A percentile compares a stretch with the other conserved stretches of the same genome.
Conservation (phyloP, 2,888 invertebrate genomes). For the Campoplex capitator region DNA sequence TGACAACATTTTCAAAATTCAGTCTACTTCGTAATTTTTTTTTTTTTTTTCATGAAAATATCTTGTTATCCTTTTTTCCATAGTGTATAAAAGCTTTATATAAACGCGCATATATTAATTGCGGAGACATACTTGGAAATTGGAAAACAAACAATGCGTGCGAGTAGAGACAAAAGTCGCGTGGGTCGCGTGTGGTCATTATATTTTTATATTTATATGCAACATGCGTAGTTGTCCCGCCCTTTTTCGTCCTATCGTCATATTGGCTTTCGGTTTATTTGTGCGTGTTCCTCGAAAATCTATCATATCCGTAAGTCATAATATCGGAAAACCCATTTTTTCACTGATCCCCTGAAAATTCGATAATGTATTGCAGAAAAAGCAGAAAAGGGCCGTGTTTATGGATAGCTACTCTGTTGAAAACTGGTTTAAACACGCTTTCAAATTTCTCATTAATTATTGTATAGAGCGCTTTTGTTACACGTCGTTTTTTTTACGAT, state of each 20-base stretch:
- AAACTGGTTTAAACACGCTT: too few species aligned
- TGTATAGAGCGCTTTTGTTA: too few species aligned
- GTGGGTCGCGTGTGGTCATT: not conserved
- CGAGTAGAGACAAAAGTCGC: too few species aligned
- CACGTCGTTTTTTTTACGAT: too few species aligned
- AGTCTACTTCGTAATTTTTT: conserved; percentile 15
- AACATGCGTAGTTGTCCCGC: conserved; percentile 44
- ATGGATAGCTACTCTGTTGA: too few species aligned
- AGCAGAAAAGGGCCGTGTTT: not conserved
- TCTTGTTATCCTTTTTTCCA: not conserved
- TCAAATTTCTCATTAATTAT: too few species aligned
- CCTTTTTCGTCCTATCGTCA: conserved; percentile 6
- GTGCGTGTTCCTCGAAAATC: conserved; percentile 6
- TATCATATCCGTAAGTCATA: conserved; percentile 12
- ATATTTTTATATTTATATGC: not conserved
- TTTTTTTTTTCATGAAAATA: not conserved
- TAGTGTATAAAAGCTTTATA: not conserved
- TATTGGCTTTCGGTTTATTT: conserved; percentile 33
- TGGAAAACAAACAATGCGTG: conserved; percentile 36
- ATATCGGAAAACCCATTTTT: conserved; percentile 3
- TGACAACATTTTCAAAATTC: conserved; percentile 55
- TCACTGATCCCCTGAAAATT: not conserved
- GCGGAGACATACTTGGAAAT: conserved; percentile 31
- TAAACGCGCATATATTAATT: conserved; percentile 26
- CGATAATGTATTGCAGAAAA: not conserved